Evolutionary conservation across 2,113 vertebrate genomes (phyloP), one percentile per base, ranked within the genome.

Genomic region (Neoarius graeffei): DNA sequence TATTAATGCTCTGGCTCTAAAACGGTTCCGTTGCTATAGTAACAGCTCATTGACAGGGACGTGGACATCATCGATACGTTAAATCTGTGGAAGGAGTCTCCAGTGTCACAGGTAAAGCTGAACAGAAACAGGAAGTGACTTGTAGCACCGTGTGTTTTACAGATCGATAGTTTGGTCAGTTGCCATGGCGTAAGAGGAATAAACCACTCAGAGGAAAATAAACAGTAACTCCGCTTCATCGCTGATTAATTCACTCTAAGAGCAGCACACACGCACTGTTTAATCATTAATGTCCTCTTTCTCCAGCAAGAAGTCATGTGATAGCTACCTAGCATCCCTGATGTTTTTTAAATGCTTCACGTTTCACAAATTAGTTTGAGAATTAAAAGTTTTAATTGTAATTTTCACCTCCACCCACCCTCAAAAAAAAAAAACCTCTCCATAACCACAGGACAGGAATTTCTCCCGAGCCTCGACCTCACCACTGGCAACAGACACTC

Each of bases 81-180:
- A 59, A 14, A 15, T 59, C 13, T 19, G 13, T 30, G 52, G 77
- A 80, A 80, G 77, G 77, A 80, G 77, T 80, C 77, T 80, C 77
- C 76, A 57, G 52, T 56, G 14, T 54, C 76, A 19, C 25, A 4
- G 23, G 6, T 17, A 6, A 50, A n/a, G 7, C 20, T 11, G 73
- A 50, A 42, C 69, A 42, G 42, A 42, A 42, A 42, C 42, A 42
- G 42, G 42, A 42, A 42, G 42, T 42, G 42, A 42, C 42, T 42
- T 42, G 42, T 42, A 42, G 42, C 42, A 42, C 4, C 3, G 42
- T 42, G 42, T 42, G 4, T 42, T 42, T 42, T 42, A 42, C 42
- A 42, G 42, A 42, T 42, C 42, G 42, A 42, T 42, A 42, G 42
- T 42, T 42, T 42, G 35, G 35, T 42, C 14, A 13, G 14, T 5